Percentiles rank a stretch among this genome's conserved stretches.
These are phyloP conservation scores for Oryzias javanicus DNA, from an alignment of 2,113 vertebrate species.

Conservation along the genomic window DNA sequence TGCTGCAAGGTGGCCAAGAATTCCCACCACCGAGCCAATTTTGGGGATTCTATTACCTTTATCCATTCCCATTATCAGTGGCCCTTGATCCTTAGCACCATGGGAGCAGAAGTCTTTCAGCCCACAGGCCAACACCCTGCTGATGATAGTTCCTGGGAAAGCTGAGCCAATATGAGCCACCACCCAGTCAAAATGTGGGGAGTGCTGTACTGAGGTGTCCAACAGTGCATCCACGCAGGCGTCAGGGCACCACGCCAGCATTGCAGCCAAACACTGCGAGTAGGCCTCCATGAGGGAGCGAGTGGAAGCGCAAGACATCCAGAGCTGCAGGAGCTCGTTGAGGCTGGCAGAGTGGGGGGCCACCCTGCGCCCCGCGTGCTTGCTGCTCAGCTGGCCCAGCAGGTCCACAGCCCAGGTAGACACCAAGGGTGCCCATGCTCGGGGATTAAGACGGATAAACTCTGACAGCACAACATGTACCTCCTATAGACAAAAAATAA, in stretches of 20 bases:
- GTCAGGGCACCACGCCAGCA: conserved; percentile 88
- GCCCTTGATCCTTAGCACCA: conserved; percentile 70
- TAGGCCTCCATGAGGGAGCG: conserved; percentile 92
- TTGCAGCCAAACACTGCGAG: conserved; percentile 89
- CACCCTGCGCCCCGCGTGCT: conserved; percentile 83
- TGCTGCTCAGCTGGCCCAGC: conserved; percentile 93
- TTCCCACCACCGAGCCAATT: conserved; percentile 92
- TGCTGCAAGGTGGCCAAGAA: conserved; percentile 87
- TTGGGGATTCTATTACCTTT: conserved; percentile 87
- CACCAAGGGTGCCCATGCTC: conserved; percentile 89
- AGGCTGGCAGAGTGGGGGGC: conserved; percentile 87
- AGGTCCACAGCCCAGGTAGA: conserved; percentile 92
- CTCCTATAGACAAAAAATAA: conserved; percentile 67
- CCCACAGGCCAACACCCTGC: conserved; percentile 88
- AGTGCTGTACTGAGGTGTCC: conserved; percentile 93
- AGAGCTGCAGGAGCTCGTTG: conserved; percentile 91
- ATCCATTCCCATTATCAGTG: conserved; percentile 66
- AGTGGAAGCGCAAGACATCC: conserved; percentile 92
- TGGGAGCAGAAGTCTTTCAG: conserved; percentile 92
- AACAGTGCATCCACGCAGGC: conserved; percentile 91
- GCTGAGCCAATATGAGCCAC: conserved; percentile 95
- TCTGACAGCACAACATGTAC: conserved; percentile 83
- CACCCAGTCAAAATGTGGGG: conserved; percentile 96
- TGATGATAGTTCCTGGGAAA: conserved; percentile 94
- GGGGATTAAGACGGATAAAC: conserved; percentile 85